Evolutionary conservation across 30 jellyfish, hydroid and myxozoan species (phyloP), one percentile per base, ranked within the genome.

Genomic region (Turritopsis dohrnii): DNA sequence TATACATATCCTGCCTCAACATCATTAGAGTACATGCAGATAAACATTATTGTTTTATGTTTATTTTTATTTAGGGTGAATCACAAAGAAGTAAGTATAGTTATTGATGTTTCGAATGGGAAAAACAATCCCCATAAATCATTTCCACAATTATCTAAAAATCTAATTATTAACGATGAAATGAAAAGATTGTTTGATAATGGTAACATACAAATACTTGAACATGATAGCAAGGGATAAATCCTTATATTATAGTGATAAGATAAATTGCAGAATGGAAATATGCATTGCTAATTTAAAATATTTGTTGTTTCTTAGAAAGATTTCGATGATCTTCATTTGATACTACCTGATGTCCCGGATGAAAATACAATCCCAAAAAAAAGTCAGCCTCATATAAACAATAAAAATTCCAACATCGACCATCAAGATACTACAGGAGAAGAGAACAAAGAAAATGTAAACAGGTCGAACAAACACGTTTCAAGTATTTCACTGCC

Each of bases 301-400:
- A n/a, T n/a, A n/a, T 3, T 41, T 41, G 60, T 41, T 41, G 60
- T 5, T 41, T 41, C 13, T 41, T 41, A 41, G 60, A 41, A 41
- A 41, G 60, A 13, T 41, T 13, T 41, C 9, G 60, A 41, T 66
- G 29, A n/a, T 66, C 29, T 22, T 4, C 54, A 80, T 21, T 25
- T 80, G 24, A 80, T 80, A 30, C 25, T 80, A 8, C 87, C 87
- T 80, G 87, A 80, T 80, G 87, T 80, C 21, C 87, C 87, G 21
- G 27, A n/a, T 66, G 87, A 80, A 22, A 66, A 66, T 66, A 66
- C 76, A 22, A 3, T 26, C 18, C 16, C 76, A 8, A 17, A 66
- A 8, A 66, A 66, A 4, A 22, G 30, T n/a, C 76, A 66, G 30
- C 76, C 76, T 41, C 60, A 13, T 13, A 13, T 41, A 17, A 66